Conservation (phyloP, 2,797 vertebrate genomes). For the Avahi laniger region DNA sequence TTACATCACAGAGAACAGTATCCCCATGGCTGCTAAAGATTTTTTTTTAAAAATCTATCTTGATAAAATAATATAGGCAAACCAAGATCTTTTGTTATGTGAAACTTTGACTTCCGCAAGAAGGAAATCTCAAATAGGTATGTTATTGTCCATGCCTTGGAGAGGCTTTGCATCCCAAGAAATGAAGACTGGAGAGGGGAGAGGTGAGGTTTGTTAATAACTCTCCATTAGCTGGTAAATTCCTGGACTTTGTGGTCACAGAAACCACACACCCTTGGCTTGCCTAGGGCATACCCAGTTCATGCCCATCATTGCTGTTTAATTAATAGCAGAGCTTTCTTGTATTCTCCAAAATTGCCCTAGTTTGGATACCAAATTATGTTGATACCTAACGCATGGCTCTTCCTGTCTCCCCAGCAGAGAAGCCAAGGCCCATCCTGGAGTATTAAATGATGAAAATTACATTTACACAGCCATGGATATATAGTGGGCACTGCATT, state of each 20-base stretch:
- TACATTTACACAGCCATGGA: background rate
- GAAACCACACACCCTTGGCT: background rate
- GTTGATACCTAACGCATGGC: background rate
- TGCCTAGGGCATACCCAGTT: background rate
- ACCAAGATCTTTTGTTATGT: background rate
- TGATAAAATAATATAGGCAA: conserved; percentile 22
- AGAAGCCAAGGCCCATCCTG: background rate
- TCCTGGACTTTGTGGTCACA: background rate
- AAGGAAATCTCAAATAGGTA: conserved; percentile 1
- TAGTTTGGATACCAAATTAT: background rate
- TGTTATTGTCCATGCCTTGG: background rate
- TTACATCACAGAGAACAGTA: background rate
- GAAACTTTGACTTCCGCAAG: background rate
- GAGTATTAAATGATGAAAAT: background rate
- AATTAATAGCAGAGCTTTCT: background rate
- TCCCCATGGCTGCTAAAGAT: background rate
- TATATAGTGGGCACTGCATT: background rate
- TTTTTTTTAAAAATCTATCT: background rate
- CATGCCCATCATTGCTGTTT: background rate
- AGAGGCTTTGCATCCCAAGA: background rate
- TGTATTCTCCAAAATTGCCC: background rate
- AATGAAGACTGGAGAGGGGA: background rate
- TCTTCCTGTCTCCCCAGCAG: background rate
- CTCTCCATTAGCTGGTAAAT: background rate
- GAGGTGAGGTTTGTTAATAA: background rate